Evolutionary conservation across 2,797 vertebrate species (phyloP).

Genomic region (Limosa lapponica): DNA sequence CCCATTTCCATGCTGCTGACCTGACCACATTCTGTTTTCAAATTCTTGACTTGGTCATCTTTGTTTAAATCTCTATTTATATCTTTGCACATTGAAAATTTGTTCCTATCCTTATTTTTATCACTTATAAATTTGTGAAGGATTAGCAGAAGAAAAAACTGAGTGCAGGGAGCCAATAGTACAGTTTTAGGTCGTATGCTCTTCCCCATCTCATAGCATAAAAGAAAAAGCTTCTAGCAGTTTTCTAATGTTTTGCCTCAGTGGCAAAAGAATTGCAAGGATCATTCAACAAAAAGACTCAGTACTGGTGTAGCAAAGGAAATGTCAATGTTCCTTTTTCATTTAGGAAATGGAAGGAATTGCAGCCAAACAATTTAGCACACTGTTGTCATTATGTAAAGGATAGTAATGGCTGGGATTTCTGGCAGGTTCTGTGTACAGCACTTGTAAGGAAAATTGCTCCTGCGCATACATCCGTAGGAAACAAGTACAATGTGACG

Average conservation of each 20-base stretch:
- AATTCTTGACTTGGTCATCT: neutral
- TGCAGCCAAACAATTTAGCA: neutral
- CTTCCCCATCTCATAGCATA: neutral
- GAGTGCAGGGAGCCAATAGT: neutral
- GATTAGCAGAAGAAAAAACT: neutral
- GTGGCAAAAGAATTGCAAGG: neutral
- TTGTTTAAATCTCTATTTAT: neutral
- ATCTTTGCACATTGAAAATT: neutral
- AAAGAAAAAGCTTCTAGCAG: neutral
- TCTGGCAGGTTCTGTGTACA: neutral
- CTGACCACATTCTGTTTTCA: neutral
- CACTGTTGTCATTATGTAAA: neutral
- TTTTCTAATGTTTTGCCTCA: neutral
- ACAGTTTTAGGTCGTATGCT: neutral
- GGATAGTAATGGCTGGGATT: neutral
- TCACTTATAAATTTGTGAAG: neutral
- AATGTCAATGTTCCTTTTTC: neutral
- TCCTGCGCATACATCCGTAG: neutral
- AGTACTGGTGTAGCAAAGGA: neutral
- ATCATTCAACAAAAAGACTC: neutral
- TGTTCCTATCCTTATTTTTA: neutral
- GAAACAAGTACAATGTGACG: neutral
- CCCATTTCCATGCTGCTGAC: neutral
- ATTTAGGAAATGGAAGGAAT: neutral
- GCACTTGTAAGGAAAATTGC: neutral